Base-by-base conservation (phyloP, 1,140 invertebrate species). In the Cephus cinctus region DNA sequence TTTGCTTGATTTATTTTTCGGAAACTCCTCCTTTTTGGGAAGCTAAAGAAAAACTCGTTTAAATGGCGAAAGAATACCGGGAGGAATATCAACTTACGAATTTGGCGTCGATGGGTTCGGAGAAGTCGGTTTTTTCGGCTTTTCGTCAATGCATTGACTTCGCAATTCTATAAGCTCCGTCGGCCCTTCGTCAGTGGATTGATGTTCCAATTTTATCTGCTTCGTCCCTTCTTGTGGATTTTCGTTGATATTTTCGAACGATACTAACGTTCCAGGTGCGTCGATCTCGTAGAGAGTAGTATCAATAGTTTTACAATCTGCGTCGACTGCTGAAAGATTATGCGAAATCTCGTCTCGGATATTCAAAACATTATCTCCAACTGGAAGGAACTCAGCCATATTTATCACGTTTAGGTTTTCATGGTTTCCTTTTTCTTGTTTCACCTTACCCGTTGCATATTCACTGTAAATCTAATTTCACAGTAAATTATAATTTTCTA, bases 71-170 rank as follows among this genome's bases (percentile, higher is more conserved):
- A 30, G 16, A 3, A 44, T 19, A 19, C 30, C 43, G 16, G 30
- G 43, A 32, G 30, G 43, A 27, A 44, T 44, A 15, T 44, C 43
- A 27, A 44, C 15, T 44, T 44, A 3, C 20, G 20, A 44, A 30
- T 5, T 34, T 44, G 43, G 32, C 30, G 43, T 16, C n/a, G 43
- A 44, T 44, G 43, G 23, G n/a, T 19, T 6, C 14, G 30, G 43
- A 44, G 43, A 34, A 35, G 27, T 16, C 31, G 25, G 6, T 32
- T 44, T 12, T 34, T 34, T 19, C 27, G 27, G 30, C 20, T 5
- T 35, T 44, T 44, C 25, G 25, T n/a, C n/a, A n/a, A n/a, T n/a
- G n/a, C n/a, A n/a, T n/a, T n/a, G n/a, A n/a, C 6, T 30, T n/a
- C 6, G 25, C n/a, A n/a, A 6, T n/a, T 30, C n/a, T 30, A n/a